Evolutionary conservation across 2,888 invertebrate species (phyloP), one percentile per base, ranked within the genome.

Genomic region (Bimastos eiseni): DNA sequence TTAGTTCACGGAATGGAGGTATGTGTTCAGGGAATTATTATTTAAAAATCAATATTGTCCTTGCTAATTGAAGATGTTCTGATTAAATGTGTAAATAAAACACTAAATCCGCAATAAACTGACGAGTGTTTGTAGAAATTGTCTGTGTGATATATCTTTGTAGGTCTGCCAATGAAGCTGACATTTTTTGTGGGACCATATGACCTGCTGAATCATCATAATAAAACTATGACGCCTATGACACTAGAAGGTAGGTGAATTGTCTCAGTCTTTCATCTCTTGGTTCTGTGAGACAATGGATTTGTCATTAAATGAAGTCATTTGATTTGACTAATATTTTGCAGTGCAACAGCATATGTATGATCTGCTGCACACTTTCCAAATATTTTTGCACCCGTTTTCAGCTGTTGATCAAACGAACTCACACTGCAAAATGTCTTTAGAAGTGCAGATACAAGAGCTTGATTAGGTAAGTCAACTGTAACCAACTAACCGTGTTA

Each of bases 171-270:
- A 0, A 97, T 98, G 97, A 97, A 97, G 93, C 95, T 99, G 44
- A 98, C 98, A 0, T 99, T 98, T 95, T 98, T 98, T 95, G 97
- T 98, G 11, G 97, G 98, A 0, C 98, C 98, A 0, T 98, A 98
- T 94, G 98, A 98, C 95, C 96, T 98, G 89, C 96, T 98, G 93
- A 97, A 97, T 94, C 96, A 97, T 93, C 97, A 97, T 91, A 96
- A 96, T 91, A 97, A 97, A 93, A 96, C 97, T 15, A 96, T 97
- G 88, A 96, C 97, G 93, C 96, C 97, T 19, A 96, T 98, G 91
- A 97, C 97, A 89, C 96, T 97, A 34, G 98, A 98, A 93, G 95
- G 96, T 95, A 94, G 93, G 86, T 36, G 21, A 24, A 86, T n/a
- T 37, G 86, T 86, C 37, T n/a, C n/a, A n/a, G n/a, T n/a, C n/a